Percentiles rank a stretch among this genome's conserved stretches.
Evolutionary conservation across 1,140 invertebrate species (phyloP).

Genomic region (Grapholita molesta): DNA sequence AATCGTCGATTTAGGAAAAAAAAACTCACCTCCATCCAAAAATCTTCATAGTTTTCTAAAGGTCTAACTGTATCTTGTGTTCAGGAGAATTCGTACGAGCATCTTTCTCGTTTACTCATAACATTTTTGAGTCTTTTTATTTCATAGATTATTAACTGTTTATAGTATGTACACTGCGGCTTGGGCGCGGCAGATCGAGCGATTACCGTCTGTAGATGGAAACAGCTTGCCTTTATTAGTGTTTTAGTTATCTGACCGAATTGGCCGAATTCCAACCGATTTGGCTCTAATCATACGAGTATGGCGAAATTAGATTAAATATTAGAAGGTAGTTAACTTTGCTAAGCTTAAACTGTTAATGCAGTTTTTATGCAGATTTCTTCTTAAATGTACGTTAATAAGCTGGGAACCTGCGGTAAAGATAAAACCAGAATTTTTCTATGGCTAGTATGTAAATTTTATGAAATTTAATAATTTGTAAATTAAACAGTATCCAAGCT

Average conservation of each 20-base stretch:
- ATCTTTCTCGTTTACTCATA: too few species aligned
- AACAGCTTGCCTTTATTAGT: not conserved
- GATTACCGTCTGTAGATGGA: not conserved
- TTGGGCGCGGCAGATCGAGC: not conserved
- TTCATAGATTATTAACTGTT: not conserved
- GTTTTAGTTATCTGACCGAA: not conserved
- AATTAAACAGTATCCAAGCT: too few species aligned
- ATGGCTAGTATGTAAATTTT: too few species aligned
- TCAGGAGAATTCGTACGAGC: too few species aligned
- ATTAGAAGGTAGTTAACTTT: not conserved
- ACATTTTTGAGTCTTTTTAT: not conserved
- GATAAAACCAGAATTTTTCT: not conserved
- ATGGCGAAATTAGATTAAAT: not conserved
- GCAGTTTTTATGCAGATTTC: too few species aligned
- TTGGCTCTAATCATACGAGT: not conserved
- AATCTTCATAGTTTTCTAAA: too few species aligned
- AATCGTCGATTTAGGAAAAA: too few species aligned
- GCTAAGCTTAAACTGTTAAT: too few species aligned
- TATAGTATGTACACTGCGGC: not conserved
- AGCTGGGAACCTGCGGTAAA: not conserved
- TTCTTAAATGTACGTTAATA: not conserved
- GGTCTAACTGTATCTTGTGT: too few species aligned
- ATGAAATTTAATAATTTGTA: too few species aligned
- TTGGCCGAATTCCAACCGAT: not conserved
- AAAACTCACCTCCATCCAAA: too few species aligned